Percentiles rank a stretch among this genome's conserved stretches.
Conservation (phyloP, 2,797 vertebrate genomes). For the Syngnathus rostellatus region DNA sequence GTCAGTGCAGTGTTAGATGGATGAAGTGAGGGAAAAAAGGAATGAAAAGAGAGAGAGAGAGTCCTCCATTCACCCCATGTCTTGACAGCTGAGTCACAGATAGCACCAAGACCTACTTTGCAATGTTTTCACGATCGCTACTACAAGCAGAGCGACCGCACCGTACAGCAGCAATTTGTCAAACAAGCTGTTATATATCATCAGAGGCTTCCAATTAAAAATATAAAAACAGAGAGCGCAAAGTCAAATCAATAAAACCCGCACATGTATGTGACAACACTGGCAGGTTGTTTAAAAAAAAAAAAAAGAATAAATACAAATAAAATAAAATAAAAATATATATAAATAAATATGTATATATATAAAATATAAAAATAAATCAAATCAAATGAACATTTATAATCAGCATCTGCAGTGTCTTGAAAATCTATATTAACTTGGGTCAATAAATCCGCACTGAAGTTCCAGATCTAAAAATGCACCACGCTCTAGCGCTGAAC, state of each 20-base stretch:
- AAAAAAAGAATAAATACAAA: no score
- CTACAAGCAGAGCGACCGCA: conserved; percentile 23
- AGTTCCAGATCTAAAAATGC: no score
- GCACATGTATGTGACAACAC: neutral
- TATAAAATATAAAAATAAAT: no score
- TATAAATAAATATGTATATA: no score
- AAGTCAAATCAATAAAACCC: neutral
- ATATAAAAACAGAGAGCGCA: neutral
- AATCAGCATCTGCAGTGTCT: no score
- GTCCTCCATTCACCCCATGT: conserved; percentile 54
- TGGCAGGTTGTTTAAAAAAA: neutral
- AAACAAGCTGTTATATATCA: conserved; percentile 33
- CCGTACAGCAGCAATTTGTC: conserved; percentile 29
- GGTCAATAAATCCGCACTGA: no score
- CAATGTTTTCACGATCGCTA: conserved; percentile 21
- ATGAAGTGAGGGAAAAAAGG: conserved; percentile 34
- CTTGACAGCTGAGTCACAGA: conserved; percentile 54
- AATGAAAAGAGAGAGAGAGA: conserved; percentile 7
- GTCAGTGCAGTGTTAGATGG: conserved; percentile 61
- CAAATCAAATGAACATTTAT: no score
- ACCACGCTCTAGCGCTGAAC: neutral
- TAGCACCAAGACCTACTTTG: conserved; percentile 29
- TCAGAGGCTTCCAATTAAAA: conserved; percentile 12
- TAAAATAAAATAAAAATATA: no score
- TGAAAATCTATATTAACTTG: no score